phyloP scores from a whole-genome alignment of 2,888 invertebrate species.

The Hofmannophila pseudospretella region DNA sequence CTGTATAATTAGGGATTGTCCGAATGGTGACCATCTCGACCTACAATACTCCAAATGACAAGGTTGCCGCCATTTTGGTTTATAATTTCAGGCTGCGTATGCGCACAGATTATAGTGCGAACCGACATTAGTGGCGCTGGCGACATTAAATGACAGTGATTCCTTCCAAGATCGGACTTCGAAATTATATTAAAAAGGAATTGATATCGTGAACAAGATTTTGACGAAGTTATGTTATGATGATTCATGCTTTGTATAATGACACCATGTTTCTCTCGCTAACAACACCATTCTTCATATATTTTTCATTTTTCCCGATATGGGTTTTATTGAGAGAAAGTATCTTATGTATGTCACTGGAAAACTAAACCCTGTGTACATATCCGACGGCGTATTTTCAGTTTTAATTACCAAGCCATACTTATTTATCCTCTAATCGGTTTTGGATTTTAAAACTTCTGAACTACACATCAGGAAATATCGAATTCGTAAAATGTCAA shows the following conservation, averaged over 20 bases:
- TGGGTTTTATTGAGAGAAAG: too few relatives aligned
- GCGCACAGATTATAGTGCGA: slow-evolving; percentile 65
- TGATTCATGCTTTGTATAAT: slow-evolving; percentile 1
- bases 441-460: too few relatives aligned
- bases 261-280: too few relatives aligned
- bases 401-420: too few relatives aligned
- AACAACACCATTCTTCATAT: too few relatives aligned
- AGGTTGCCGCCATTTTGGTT: slow-evolving; percentile 52
- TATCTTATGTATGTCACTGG: too few relatives aligned
- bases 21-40: slow-evolving; percentile 40
- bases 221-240: slow-evolving; percentile 15
- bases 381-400: too few relatives aligned
- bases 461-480: too few relatives aligned
- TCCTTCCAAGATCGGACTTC: slow-evolving; percentile 25
- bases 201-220: slow-evolving; percentile 28
- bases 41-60: slow-evolving; percentile 61
- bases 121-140: slow-evolving; percentile 46
- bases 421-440: too few relatives aligned
- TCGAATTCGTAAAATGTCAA: too few relatives aligned
- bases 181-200: slow-evolving; percentile 31
- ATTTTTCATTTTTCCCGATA: too few relatives aligned
- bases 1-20: slow-evolving; percentile 50
- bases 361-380: too few relatives aligned
- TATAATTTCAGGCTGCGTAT: slow-evolving; percentile 56
- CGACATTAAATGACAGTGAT: slow-evolving; percentile 54